These are phyloP conservation scores for Alfaro cultratus DNA, from an alignment of 2,797 vertebrate species.

Conservation along the genomic window DNA sequence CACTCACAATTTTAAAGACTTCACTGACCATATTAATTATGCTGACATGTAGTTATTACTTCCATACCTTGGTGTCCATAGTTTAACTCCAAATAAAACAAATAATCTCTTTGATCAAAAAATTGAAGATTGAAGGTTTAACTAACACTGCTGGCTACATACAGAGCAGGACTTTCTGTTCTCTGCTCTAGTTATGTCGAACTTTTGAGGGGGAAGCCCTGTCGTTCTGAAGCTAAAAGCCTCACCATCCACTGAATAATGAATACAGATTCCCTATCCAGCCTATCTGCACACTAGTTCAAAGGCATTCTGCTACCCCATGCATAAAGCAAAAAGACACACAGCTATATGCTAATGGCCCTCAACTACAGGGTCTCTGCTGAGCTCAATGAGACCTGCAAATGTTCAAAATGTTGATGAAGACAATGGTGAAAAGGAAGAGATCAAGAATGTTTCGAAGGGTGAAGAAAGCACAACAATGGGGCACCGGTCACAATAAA, in stretches of 20 bases:
- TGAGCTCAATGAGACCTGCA: slow-evolving; percentile 56
- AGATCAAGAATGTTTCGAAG: slow-evolving; percentile 31
- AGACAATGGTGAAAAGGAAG: slow-evolving; percentile 43
- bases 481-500: slow-evolving; percentile 29
- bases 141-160: slow-evolving; percentile 18
- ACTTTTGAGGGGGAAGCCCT: slow-evolving; percentile 66
- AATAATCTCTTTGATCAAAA: background rate
- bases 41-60: slow-evolving; percentile 31
- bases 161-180: slow-evolving; percentile 34
- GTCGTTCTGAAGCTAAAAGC: slow-evolving; percentile 71
- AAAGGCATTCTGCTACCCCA: slow-evolving; percentile 64
- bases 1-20: slow-evolving; percentile 16
- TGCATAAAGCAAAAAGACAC: slow-evolving; percentile 66
- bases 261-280: slow-evolving; percentile 67
- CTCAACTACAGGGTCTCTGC: slow-evolving; percentile 40
- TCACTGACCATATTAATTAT: slow-evolving; percentile 29
- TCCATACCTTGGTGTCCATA: slow-evolving; percentile 6
- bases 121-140: background rate
- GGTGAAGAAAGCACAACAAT: background rate
- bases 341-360: slow-evolving; percentile 67
- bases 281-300: slow-evolving; percentile 61
- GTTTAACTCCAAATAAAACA: slow-evolving; percentile 25
- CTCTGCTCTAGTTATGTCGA: slow-evolving; percentile 59
- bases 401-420: slow-evolving; percentile 39
- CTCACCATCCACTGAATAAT: slow-evolving; percentile 73